Base-by-base conservation (phyloP, 1,140 invertebrate genomes). In the Melitaea cinxia region DNA sequence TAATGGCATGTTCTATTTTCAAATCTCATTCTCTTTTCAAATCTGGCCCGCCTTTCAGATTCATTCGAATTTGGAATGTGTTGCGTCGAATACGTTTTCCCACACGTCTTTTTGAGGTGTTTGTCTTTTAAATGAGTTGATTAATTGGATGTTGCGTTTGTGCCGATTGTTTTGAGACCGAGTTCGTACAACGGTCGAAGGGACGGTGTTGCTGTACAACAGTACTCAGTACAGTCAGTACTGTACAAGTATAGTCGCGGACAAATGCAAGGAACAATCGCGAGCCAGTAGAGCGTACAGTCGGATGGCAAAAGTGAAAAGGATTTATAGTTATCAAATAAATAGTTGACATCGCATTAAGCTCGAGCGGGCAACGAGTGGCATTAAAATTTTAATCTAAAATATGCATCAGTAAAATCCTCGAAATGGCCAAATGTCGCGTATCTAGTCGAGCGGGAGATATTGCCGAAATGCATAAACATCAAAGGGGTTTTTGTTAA, bases 11-110 rank as follows among this genome's bases (percentile, higher is more conserved):
- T 86, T 91, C 88, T 88, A 88, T 91, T 91, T 89, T 88, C 82
- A 86, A 91, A 91, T 90, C 84, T 90, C 82, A 87, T 91, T 91
- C 88, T 91, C 88, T 89, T 91, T 89, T 85, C 85, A 88, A 88
- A 88, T 87, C 85, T 87, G 70, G 78, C 72, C 77, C 76, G 80
- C 79, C 84, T 87, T 89, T 83, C 78, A 85, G 85, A 86, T 85
- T 88, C 85, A 81, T 90, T 91, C 82, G 81, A 88, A 88, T 91
- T 91, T 85, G 85, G 86, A 89, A 88, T 89, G 87, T 83, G 83
- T 85, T 70, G 68, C 73, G 75, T 80, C 71, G 77, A 72, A 80
- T 84, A 81, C 76, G 73, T 87, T 90, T 89, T 91, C 86, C 88
- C 88, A 88, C 83, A 86, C 83, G 78, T 82, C 74, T 78, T 81